Evolutionary conservation across 92 coral and sea anemone species (phyloP).

Genomic region (Diadumene lineata): DNA sequence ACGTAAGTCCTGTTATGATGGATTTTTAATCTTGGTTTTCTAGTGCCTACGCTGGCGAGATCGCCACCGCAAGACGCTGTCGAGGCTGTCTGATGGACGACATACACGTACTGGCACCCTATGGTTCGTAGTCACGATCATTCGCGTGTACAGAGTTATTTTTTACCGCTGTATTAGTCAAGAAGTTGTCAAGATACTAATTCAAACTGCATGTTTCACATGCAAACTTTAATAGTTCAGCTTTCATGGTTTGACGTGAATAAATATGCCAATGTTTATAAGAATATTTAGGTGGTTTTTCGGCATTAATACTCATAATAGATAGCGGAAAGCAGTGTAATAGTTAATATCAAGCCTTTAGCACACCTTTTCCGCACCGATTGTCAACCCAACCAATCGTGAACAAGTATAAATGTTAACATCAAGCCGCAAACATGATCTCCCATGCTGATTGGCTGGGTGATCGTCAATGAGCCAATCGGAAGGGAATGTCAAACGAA

Average conservation of each 20-base stretch:
- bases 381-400: constrained; percentile 12
- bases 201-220: neutral
- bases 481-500: constrained; percentile 57
- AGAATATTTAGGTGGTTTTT: constrained; percentile 21
- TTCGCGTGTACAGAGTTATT: neutral
- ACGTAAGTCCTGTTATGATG: constrained; percentile 37
- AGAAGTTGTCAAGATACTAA: neutral
- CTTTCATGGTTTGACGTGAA: neutral
- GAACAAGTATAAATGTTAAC: constrained; percentile 27
- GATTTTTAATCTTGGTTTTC: constrained; percentile 11
- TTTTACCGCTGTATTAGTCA: neutral
- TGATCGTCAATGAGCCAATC: constrained; percentile 68
- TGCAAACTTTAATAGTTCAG: constrained; percentile 10
- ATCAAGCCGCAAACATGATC: constrained; percentile 51
- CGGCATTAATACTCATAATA: constrained; percentile 34
- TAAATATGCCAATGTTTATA: neutral
- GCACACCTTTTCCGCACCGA: constrained; percentile 29
- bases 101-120: neutral
- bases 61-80: neutral
- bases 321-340: constrained; percentile 27
- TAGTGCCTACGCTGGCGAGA: constrained; percentile 13
- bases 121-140: constrained; percentile 7
- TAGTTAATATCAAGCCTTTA: neutral
- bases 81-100: too few relatives aligned
- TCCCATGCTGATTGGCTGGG: constrained; percentile 70